Conservation (phyloP, 1,140 invertebrate genomes). For the Olivierus martensii region DNA sequence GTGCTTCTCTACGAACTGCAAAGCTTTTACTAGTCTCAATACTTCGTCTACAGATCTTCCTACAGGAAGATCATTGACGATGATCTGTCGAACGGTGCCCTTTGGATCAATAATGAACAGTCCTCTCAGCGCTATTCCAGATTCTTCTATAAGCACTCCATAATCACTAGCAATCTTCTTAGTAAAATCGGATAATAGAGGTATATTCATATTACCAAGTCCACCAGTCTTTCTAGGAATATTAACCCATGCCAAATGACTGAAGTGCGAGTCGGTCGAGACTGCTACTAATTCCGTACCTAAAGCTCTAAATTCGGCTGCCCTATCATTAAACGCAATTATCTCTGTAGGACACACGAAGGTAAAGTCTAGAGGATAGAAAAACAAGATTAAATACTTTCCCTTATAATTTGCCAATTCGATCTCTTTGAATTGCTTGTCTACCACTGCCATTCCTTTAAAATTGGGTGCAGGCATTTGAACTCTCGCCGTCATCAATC, state of each 20-base stretch:
- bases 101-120: conserved; percentile 51
- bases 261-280: conserved; percentile 75
- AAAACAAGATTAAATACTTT: conserved; percentile 48
- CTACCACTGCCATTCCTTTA: conserved; percentile 41
- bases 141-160: conserved; percentile 69
- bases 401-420: conserved; percentile 40
- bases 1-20: conserved; percentile 84
- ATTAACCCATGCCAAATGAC: conserved; percentile 55
- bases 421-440: conserved; percentile 42
- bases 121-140: conserved; percentile 40
- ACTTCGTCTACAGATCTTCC: conserved; percentile 86
- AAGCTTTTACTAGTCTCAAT: conserved; percentile 73
- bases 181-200: conserved; percentile 81
- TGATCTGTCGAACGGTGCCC: conserved; percentile 37
- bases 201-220: conserved; percentile 76
- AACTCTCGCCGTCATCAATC: conserved; percentile 20
- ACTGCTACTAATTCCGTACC: conserved; percentile 55
- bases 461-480: conserved; percentile 38
- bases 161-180: conserved; percentile 76
- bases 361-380: conserved; percentile 54
- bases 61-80: conserved; percentile 66
- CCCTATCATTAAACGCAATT: conserved; percentile 65
- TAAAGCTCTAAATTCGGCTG: conserved; percentile 51
- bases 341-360: conserved; percentile 89
- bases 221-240: conserved; percentile 44